Percentiles rank a stretch among this genome's conserved stretches.
These are phyloP conservation scores for Netelia melanura DNA, from an alignment of 2,888 invertebrate species.

Conservation along the genomic window DNA sequence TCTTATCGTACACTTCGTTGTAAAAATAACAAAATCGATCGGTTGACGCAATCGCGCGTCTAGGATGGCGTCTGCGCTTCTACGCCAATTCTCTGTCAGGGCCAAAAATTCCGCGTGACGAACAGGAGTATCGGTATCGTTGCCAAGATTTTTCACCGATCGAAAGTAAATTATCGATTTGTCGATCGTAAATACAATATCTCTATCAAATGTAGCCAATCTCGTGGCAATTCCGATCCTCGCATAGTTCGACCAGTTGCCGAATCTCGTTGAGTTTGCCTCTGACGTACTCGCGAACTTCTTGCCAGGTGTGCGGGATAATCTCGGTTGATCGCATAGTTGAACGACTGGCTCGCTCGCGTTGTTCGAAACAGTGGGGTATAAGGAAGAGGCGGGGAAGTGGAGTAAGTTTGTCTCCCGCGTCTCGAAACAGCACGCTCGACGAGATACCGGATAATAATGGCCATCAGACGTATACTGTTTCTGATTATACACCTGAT, in stretches of 20 bases:
- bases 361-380: neutral
- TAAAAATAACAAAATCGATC: slow-evolving; percentile 64
- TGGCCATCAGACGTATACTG: slow-evolving; percentile 26
- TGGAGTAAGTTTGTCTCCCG: neutral
- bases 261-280: slow-evolving; percentile 4
- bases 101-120: neutral
- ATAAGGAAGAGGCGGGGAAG: neutral
- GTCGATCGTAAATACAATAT: no score
- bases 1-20: slow-evolving; percentile 23
- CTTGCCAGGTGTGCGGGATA: slow-evolving; percentile 11
- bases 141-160: no score
- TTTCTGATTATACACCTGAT: slow-evolving; percentile 31
- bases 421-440: slow-evolving; percentile 11
- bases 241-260: neutral
- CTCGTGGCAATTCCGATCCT: no score
- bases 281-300: neutral
- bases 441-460: slow-evolving; percentile 25
- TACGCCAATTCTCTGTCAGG: neutral
- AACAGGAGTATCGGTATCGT: no score
- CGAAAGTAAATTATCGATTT: no score
- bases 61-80: slow-evolving; percentile 36
- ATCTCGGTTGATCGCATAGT: slow-evolving; percentile 34
- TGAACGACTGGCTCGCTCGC: slow-evolving; percentile 2
- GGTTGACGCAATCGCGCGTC: slow-evolving; percentile 31
- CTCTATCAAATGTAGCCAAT: no score